Evolutionary conservation across 2,113 vertebrate species (phyloP).

Genomic region (Turdus rufiventris): DNA sequence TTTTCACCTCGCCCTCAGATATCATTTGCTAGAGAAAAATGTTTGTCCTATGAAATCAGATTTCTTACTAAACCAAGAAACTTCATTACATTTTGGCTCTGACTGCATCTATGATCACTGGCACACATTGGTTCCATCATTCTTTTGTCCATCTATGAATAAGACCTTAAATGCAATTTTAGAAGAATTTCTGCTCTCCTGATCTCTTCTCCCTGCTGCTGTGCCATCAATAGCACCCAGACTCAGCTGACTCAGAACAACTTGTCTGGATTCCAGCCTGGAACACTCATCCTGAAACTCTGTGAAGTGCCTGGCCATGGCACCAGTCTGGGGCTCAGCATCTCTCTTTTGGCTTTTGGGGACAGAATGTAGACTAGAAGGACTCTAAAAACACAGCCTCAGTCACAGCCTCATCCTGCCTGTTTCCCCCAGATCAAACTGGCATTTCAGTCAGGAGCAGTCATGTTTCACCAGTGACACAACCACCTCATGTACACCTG

Average conservation of each 20-base stretch:
- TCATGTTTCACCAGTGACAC: neutral
- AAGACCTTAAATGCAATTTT: neutral
- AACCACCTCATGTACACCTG: neutral
- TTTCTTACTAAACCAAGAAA: neutral
- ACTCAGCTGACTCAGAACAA: neutral
- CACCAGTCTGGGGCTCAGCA: neutral
- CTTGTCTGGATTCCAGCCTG: neutral
- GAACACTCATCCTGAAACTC: neutral
- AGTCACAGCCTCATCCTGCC: neutral
- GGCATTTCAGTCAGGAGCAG: neutral
- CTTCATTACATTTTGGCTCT: neutral
- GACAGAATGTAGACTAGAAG: neutral
- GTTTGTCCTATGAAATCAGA: neutral
- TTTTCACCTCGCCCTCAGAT: neutral
- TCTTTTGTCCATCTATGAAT: neutral
- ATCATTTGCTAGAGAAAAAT: neutral
- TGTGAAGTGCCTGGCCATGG: fast-evolving
- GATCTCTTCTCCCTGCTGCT: neutral
- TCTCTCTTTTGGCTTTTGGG: neutral
- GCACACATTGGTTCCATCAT: neutral
- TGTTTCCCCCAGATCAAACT: neutral
- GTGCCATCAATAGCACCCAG: neutral
- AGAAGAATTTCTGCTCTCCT: neutral
- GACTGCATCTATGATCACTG: neutral
- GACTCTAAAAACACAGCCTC: neutral